Base-by-base conservation (phyloP, 2,888 invertebrate genomes). In the Cerceris rybyensis region DNA sequence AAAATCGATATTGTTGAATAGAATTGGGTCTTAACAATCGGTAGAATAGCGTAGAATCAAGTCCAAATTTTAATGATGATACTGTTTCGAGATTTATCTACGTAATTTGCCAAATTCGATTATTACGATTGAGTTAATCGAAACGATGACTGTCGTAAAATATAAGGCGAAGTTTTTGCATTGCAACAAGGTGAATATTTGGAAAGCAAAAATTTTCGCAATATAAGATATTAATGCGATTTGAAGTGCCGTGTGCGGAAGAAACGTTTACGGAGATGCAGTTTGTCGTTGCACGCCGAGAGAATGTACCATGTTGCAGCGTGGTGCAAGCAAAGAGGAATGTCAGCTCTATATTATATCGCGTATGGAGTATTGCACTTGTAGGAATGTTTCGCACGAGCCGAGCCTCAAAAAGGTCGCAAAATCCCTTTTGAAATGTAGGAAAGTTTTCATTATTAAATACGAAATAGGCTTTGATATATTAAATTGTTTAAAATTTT, bases 321-420 rank as follows among this genome's bases (percentile, higher is more conserved):
- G 58, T 66, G 73, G 49, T 74, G 70, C 69, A 70, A 76, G 74
- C 70, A 73, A 70, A 70, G 68, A 78, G 82, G 84, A 84, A 84
- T 82, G 84, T 80, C 78, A 82, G 75, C 69, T 70, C 66, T 68
- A 78, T 79, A 73, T 76, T 78, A 73, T 70, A 42, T 60, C 57
- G 60, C 60, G 57, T 57, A 39, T 66, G 43, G 64, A 50, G 70
- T 55, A 72, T 78, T 80, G 66, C 78, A 59, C 66, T 67, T 59
- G 59, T 39, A 28, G 78, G 71, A 72, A 75, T 75, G 69, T 64
- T 66, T 66, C 60, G 67, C 42, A 54, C 70, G 5, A 60, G 58
- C 60, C 78, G 69, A 66, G 69, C 77, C 70, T 75, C 75, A 68
- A 63, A 76, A 60, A 64, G 16, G 54, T n/a, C 14, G n/a, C n/a